phyloP scores from a whole-genome alignment of 37 sponge, comb jelly and placozoan species.

The Oopsacas minuta region DNA sequence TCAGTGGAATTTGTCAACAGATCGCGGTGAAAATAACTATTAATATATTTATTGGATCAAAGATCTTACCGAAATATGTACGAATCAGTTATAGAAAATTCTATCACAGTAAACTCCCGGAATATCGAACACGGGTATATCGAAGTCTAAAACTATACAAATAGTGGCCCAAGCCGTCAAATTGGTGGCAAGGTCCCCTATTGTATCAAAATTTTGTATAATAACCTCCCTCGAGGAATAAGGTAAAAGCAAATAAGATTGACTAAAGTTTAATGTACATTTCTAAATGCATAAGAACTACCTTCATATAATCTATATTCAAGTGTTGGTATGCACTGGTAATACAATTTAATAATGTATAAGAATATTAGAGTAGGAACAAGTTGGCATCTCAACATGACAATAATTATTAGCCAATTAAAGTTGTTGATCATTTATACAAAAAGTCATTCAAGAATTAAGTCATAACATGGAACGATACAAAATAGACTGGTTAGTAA shows the following conservation, averaged over 20 bases:
- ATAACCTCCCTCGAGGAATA: neutral
- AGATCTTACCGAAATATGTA: too few species aligned
- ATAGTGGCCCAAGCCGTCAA: too few species aligned
- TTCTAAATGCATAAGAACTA: constrained; percentile 8
- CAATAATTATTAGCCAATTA: constrained; percentile 20
- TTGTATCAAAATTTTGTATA: too few species aligned
- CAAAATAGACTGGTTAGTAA: constrained; percentile 17
- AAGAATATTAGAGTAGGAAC: constrained; percentile 18
- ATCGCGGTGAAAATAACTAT: too few species aligned
- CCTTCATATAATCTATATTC: constrained; percentile 13
- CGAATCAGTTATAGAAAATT: too few species aligned
- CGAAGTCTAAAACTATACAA: too few species aligned
- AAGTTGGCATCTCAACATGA: constrained; percentile 19
- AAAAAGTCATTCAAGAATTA: constrained; percentile 18
- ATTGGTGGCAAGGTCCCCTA: too few species aligned
- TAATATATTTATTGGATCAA: too few species aligned
- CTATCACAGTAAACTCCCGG: too few species aligned
- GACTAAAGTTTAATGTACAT: constrained; percentile 10
- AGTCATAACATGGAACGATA: constrained; percentile 20
- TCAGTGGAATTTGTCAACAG: too few species aligned
- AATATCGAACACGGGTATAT: too few species aligned
- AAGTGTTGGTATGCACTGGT: constrained; percentile 17
- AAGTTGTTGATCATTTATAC: constrained; percentile 20
- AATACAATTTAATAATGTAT: constrained; percentile 18
- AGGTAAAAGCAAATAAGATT: neutral